A percentile compares a stretch with the other conserved stretches of the same genome.
These are phyloP conservation scores for Syngnathus scovelli DNA, from an alignment of 2,113 vertebrate species.

Conservation along the genomic window DNA sequence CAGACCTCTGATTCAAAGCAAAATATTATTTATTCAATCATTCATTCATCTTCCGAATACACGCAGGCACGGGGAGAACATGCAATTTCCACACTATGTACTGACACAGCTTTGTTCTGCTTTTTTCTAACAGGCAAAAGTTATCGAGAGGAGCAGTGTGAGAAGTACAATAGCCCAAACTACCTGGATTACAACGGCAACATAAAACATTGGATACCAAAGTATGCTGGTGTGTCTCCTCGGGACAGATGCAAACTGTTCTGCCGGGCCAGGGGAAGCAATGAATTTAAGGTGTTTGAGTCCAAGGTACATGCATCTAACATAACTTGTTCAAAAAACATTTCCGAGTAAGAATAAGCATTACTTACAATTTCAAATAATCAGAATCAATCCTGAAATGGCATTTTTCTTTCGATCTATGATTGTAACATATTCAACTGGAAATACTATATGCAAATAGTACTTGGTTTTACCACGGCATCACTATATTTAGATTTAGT, in stretches of 20 bases:
- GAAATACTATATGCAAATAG: not conserved
- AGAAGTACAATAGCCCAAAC: conserved; percentile 84
- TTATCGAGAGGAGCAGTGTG: conserved; percentile 94
- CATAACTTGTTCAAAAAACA: not conserved
- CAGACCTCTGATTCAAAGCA: not conserved
- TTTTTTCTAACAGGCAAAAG: conserved; percentile 75
- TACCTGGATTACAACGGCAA: conserved; percentile 80
- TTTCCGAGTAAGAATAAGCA: not conserved
- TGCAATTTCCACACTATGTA: too few species aligned
- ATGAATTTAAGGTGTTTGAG: conserved; percentile 94
- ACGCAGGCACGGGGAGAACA: too few species aligned
- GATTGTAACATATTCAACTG: not conserved
- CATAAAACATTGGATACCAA: conserved; percentile 87
- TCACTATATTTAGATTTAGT: not conserved
- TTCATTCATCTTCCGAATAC: too few species aligned
- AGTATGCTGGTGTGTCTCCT: conserved; percentile 87
- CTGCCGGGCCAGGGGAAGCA: conserved; percentile 83
- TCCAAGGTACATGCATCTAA: conserved; percentile 74
- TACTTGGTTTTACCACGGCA: not conserved
- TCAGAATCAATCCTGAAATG: not conserved
- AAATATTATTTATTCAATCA: not conserved
- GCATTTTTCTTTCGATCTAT: not conserved
- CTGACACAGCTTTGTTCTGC: not conserved
- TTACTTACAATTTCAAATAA: not conserved
- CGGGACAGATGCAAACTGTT: conserved; percentile 91